Base-by-base conservation (phyloP, 1,140 invertebrate species). In the Trichogramma pretiosum region DNA sequence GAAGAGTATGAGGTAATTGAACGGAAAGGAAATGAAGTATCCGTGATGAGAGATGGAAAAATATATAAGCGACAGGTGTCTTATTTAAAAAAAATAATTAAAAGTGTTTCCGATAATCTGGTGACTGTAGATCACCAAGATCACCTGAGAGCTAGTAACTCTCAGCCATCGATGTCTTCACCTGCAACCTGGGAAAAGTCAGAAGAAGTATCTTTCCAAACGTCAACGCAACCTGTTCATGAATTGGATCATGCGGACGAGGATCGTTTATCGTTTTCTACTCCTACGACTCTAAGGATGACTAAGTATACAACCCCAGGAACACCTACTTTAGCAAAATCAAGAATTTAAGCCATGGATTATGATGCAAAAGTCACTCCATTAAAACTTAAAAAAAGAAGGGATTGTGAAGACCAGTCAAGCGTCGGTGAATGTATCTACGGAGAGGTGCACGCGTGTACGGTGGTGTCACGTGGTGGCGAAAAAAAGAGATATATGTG, bases 401-500 rank as follows among this genome's bases (percentile, higher is more conserved):
- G 35, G 30, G 19, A 39, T 33, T 33, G 35, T 17, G 11, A 19
- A 32, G 47, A 48, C 44, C 32, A 44, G 11, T 26, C 35, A 17
- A 32, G 18, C 8, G 13, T n/a, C n/a, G n/a, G n/a, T n/a, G n/a
- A n/a, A n/a, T n/a, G n/a, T n/a, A n/a, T n/a, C n/a, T n/a, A n/a
- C n/a, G n/a, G n/a, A n/a, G n/a, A n/a, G n/a, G n/a, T n/a, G n/a
- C n/a, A n/a, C n/a, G n/a, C n/a, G n/a, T n/a, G n/a, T n/a, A n/a
- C n/a, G n/a, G n/a, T n/a, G n/a, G n/a, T n/a, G n/a, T n/a, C n/a
- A n/a, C n/a, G n/a, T n/a, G n/a, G n/a, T n/a, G n/a, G n/a, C n/a
- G n/a, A n/a, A n/a, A n/a, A n/a, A n/a, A n/a, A n/a, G n/a, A n/a
- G n/a, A n/a, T n/a, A n/a, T n/a, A n/a, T n/a, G n/a, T n/a, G n/a